phyloP scores from a whole-genome alignment of 35 echinoderm and acorn worm genomes.

The Stichopus chloronotus region DNA sequence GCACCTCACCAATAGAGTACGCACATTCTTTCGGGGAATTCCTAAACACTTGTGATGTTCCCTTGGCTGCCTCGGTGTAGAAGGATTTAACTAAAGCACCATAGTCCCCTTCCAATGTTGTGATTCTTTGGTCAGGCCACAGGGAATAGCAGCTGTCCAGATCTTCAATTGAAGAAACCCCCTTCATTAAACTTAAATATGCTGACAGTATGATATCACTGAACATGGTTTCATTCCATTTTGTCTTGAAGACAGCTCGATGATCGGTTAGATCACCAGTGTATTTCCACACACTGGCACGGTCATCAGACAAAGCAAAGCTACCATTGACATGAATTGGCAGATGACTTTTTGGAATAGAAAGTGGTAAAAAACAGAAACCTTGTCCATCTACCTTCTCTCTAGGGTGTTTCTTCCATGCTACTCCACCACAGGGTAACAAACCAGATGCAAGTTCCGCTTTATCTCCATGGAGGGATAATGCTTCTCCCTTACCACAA shows the following conservation, averaged over 20 bases:
- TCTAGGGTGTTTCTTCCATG: constrained; percentile 21
- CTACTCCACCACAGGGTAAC: constrained; percentile 64
- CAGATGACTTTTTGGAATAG: constrained; percentile 53
- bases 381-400: constrained; percentile 15
- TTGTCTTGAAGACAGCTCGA: constrained; percentile 2
- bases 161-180: not conserved
- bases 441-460: constrained; percentile 35
- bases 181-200: constrained; percentile 61
- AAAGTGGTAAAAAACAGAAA: constrained; percentile 80
- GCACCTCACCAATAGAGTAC: not conserved
- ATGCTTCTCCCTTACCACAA: constrained; percentile 1
- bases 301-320: constrained; percentile 66
- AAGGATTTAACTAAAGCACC: constrained; percentile 19
- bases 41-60: constrained; percentile 24
- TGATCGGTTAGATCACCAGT: not conserved
- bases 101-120: constrained; percentile 16
- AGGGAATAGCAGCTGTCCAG: not conserved
- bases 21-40: not conserved
- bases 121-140: constrained; percentile 40
- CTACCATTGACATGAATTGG: constrained; percentile 87
- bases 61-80: not conserved
- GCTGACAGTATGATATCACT: constrained; percentile 59
- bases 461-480: not conserved
- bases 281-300: constrained; percentile 52
- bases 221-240: constrained; percentile 72